Conservation (phyloP, 2,888 invertebrate species). For the Malacosoma neustria region DNA sequence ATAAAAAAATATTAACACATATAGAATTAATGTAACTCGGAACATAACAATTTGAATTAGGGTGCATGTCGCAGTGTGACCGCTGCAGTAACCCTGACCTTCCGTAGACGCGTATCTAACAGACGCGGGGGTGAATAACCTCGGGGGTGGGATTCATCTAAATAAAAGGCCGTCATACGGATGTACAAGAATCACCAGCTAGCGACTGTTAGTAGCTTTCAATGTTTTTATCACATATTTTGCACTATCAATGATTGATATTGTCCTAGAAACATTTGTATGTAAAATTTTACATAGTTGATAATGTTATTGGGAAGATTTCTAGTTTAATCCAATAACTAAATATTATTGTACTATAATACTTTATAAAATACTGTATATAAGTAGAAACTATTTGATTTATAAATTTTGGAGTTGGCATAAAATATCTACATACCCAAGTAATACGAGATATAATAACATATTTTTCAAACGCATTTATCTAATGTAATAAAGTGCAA, state of each 20-base stretch:
- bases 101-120: slow-evolving; percentile 36
- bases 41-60: too few relatives aligned
- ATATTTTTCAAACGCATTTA: neutral
- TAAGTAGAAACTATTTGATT: too few relatives aligned
- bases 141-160: slow-evolving; percentile 56
- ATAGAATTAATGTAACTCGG: too few relatives aligned
- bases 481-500: neutral
- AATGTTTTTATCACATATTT: slow-evolving; percentile 33
- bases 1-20: too few relatives aligned
- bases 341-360: too few relatives aligned
- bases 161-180: slow-evolving; percentile 61
- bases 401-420: too few relatives aligned
- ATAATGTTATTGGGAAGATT: too few relatives aligned
- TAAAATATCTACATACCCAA: neutral
- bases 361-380: too few relatives aligned
- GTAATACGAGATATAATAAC: neutral
- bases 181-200: slow-evolving; percentile 34
- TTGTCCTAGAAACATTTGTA: too few relatives aligned
- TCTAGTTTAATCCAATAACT: too few relatives aligned
- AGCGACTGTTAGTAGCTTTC: slow-evolving; percentile 27
- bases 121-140: slow-evolving; percentile 54
- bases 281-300: too few relatives aligned
- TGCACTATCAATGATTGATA: slow-evolving; percentile 18
- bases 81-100: slow-evolving; percentile 59
- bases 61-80: slow-evolving; percentile 17